Conservation (phyloP, 1,140 invertebrate species). For the Ceratina japonica region DNA sequence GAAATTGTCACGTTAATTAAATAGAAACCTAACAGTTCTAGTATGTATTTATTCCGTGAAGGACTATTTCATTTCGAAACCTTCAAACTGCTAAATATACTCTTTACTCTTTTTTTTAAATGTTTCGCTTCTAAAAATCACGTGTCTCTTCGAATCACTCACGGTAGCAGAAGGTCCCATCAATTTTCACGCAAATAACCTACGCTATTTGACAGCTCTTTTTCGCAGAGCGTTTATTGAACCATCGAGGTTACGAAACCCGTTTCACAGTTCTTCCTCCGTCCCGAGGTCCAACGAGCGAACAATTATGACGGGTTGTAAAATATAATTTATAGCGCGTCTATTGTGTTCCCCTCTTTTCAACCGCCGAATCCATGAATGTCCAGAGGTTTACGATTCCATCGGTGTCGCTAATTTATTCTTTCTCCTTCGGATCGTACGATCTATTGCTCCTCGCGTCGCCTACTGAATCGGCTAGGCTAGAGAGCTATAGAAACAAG, state of each 20-base stretch:
- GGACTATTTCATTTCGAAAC: too few species aligned
- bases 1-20: too few species aligned
- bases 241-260: slow-evolving; percentile 28
- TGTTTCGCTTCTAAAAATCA: not conserved
- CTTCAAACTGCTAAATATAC: too few species aligned
- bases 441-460: slow-evolving; percentile 45
- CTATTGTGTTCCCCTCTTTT: slow-evolving; percentile 15
- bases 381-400: slow-evolving; percentile 38
- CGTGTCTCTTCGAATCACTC: not conserved
- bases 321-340: slow-evolving; percentile 37
- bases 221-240: not conserved
- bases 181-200: slow-evolving; percentile 1
- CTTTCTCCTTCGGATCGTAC: not conserved
- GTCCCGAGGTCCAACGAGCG: slow-evolving; percentile 1
- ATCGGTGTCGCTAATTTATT: slow-evolving; percentile 43
- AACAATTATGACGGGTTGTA: slow-evolving; percentile 33
- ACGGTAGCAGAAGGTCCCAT: not conserved
- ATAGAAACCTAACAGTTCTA: too few species aligned
- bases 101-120: not conserved
- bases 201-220: too few species aligned
- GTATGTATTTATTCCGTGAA: too few species aligned
- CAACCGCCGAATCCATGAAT: slow-evolving; percentile 9
- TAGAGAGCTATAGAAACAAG: slow-evolving; percentile 24
- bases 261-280: too few species aligned
- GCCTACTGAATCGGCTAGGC: slow-evolving; percentile 21